Base-by-base conservation (phyloP, 1,140 invertebrate species). In the Lineus longissimus region DNA sequence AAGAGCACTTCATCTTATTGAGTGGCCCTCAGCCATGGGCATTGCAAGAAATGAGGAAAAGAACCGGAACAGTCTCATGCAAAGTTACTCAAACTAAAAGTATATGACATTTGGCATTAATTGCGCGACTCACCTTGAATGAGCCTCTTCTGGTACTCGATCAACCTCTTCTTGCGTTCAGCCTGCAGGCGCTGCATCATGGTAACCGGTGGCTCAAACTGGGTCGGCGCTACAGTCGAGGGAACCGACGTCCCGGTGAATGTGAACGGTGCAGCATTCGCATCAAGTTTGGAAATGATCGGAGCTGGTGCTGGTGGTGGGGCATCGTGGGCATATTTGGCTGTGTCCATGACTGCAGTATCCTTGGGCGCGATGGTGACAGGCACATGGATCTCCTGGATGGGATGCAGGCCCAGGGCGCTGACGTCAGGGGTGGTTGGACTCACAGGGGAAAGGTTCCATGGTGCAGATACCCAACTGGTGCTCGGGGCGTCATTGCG, bases 151-250 rank as follows among this genome's bases (percentile, higher is more conserved):
- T 77, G 73, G 54, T 79, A 73, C 55, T 78, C 73, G 30, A 67
- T 57, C 23, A 74, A 61, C 30, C 76, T 64, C 19, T 70, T 71
- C 2, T 76, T 62, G 30, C 78, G 56, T 6, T 79, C 77, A 7
- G 65, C 66, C 70, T 76, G 75, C 30, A 80, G 64, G 51, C 68
- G 69, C 68, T 79, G 76, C 78, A 80, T 79, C 73, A 80, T 74
- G 22, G 78, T 76, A 63, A 72, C 55, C 17, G 64, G 66, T 33
- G 70, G 61, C 1, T 43, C 40, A 43, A 13, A 43, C 11, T 43
- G 40, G 19, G 25, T 51, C 4, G 47, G 25, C 9, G n/a, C 47
- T 7, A 51, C 25, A 23, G 4, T 51, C n/a, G 47, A 51, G 4
- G 6, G 6, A 36, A 36, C 33, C 4, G 33, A 7, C 15, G 33